Conservation (phyloP, 2,797 vertebrate species). For the Gobionotothen gibberifrons region DNA sequence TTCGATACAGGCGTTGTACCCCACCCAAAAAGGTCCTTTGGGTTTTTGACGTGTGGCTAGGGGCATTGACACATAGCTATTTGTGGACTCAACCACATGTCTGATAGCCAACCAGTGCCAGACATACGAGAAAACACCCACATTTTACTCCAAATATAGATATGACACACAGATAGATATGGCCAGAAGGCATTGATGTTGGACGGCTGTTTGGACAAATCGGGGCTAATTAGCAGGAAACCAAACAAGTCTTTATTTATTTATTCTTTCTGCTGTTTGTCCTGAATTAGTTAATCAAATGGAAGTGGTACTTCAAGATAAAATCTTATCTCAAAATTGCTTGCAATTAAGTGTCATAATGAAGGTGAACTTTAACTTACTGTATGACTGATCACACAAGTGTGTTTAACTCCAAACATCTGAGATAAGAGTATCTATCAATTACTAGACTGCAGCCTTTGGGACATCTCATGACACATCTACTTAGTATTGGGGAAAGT, state of each 20-base stretch:
- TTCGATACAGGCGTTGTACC: not conserved
- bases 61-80: constrained; percentile 46
- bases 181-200: not conserved
- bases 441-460: not conserved
- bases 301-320: not conserved
- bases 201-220: constrained; percentile 1
- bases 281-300: not conserved
- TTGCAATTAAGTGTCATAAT: constrained; percentile 12
- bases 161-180: constrained; percentile 35
- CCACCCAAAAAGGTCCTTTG: not conserved
- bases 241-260: not conserved
- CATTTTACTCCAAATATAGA: constrained; percentile 40
- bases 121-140: constrained; percentile 9
- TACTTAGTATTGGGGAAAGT: no score
- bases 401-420: not conserved
- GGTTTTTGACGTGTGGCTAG: not conserved
- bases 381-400: not conserved
- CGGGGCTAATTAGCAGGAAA: not conserved
- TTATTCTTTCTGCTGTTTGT: not conserved
- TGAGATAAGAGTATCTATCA: not conserved
- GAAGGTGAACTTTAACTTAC: not conserved
- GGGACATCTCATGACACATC: no score
- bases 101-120: constrained; percentile 14
- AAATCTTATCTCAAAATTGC: not conserved
- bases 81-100: constrained; percentile 63